Base-by-base conservation (phyloP, 1,140 invertebrate genomes). In the Euura saliciscinereae region DNA sequence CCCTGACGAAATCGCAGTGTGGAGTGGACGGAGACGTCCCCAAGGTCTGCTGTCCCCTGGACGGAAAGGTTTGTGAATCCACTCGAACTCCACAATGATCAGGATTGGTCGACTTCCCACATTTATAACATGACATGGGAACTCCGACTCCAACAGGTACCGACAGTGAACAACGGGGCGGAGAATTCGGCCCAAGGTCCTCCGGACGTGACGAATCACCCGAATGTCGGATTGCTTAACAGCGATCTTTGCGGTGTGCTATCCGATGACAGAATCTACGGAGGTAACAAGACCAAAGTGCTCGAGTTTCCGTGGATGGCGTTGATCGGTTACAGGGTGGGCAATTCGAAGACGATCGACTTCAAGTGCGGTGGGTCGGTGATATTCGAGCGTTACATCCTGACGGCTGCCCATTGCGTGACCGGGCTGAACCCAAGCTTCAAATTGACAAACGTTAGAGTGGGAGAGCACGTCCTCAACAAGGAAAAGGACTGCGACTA, bases 371-470 rank as follows among this genome's bases (percentile, higher is more conserved):
- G 94, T 0, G 94, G 92, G 2, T 90, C 91, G 2, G 82, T 96
- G 2, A 90, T 96, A 45, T 91, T 88, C 65, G 82, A 88, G 5
- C 86, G 89, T 3, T 94, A 94, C 83, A 87, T 95, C 0, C 66
- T 94, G 2, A 97, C 96, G 0, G 96, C 96, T 0, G 95, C 94
- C 1, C 96, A 98, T 82, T 98, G 96, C 78, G 87, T 97, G 3
- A 91, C 90, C 74, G 91, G 91, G 13, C 77, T 91, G 65, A 90
- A 90, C 4, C 77, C 73, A 42, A 85, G 78, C 6, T 92, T 89
- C 90, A 81, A 76, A 7, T 73, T 90, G 83, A 74, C 78, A 0
- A 83, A 85, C 7, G 90, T 93, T 1, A 88, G 92, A 2, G 76
- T 93, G 2, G 92, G 92, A 7, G 92, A 93, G 78, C 90, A 92